These are phyloP conservation scores for Seira musarum DNA, from an alignment of 2,888 invertebrate genomes.

Conservation along the genomic window DNA sequence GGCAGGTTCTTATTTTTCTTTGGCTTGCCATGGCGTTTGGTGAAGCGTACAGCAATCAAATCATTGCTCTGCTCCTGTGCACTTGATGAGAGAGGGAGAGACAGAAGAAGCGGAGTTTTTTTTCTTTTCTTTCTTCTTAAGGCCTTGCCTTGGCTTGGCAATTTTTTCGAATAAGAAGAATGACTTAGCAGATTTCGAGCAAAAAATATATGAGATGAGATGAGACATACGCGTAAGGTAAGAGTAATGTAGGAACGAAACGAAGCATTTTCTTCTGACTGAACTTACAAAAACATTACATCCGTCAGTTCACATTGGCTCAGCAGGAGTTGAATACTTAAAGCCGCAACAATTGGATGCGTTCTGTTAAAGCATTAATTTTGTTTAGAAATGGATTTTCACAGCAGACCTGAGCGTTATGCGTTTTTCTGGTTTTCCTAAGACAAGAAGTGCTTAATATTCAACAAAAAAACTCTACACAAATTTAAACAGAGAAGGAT, in stretches of 20 bases:
- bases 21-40: constrained; percentile 48
- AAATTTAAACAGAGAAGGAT: no score
- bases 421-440: background rate
- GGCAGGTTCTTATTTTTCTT: constrained; percentile 39
- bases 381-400: constrained; percentile 8
- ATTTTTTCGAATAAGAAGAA: constrained; percentile 62
- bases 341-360: constrained; percentile 57
- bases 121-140: constrained; percentile 27
- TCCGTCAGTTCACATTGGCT: constrained; percentile 59
- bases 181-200: constrained; percentile 57
- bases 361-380: constrained; percentile 51
- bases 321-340: constrained; percentile 59
- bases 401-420: background rate
- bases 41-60: constrained; percentile 29
- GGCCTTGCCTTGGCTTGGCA: constrained; percentile 62
- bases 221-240: constrained; percentile 30
- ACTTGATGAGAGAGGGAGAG: constrained; percentile 30
- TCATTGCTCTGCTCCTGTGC: constrained; percentile 28
- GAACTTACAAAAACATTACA: constrained; percentile 47
- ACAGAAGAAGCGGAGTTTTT: constrained; percentile 56
- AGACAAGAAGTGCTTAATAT: background rate
- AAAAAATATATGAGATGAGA: constrained; percentile 53
- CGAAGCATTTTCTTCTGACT: constrained; percentile 9
- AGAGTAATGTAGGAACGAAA: background rate
- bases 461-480: no score